A percentile compares a stretch with the other conserved stretches of the same genome.
phyloP scores from a whole-genome alignment of 2,888 invertebrate species.

The Machimus rusticus region DNA sequence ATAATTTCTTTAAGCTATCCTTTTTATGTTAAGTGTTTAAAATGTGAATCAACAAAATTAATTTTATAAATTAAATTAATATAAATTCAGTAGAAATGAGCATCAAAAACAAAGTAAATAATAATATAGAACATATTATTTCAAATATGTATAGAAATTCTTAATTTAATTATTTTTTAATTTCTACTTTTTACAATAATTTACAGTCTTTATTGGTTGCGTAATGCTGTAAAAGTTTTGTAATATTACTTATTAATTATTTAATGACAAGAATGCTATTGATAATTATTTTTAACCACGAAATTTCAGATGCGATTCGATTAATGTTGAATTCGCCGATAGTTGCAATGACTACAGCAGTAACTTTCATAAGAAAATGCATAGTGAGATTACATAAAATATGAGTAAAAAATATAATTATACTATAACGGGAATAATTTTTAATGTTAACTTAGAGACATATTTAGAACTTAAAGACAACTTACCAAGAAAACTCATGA shows the following conservation, averaged over 20 bases:
- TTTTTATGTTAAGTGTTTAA: neutral
- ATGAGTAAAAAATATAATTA: neutral
- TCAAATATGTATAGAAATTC: neutral
- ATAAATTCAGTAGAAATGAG: too few species aligned
- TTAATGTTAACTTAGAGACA: neutral
- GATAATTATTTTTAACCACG: neutral
- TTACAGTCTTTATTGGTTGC: neutral
- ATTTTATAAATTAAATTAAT: too few species aligned
- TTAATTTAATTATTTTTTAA: neutral
- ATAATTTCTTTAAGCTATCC: neutral
- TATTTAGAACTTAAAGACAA: neutral
- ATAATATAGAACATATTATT: neutral
- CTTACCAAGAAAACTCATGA: neutral
- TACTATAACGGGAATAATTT: neutral
- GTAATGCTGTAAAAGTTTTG: neutral
- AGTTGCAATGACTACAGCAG: neutral
- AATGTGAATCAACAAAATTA: neutral
- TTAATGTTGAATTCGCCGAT: neutral
- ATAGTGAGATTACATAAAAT: neutral
- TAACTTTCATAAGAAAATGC: neutral
- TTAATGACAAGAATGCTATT: neutral
- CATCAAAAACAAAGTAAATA: neutral
- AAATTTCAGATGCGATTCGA: neutral
- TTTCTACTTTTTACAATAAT: neutral
- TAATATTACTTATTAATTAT: neutral